A percentile compares a stretch with the other conserved stretches of the same genome.
phyloP scores from a whole-genome alignment of 1,140 invertebrate genomes.

The Bombus soroeensis region DNA sequence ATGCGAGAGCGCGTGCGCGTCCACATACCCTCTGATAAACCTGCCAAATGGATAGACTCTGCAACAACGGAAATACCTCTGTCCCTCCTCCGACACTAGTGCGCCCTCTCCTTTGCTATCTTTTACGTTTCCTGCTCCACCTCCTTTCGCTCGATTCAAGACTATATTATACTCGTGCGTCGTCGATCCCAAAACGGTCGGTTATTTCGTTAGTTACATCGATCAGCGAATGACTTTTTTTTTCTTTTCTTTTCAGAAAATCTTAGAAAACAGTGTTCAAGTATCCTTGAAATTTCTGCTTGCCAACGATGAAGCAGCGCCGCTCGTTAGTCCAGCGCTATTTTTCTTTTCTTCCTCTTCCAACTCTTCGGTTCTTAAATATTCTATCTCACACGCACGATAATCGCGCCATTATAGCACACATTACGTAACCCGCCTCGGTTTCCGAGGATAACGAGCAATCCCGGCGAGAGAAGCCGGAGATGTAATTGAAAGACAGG shows the following conservation, averaged over 20 bases:
- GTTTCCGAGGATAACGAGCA: constrained; percentile 24
- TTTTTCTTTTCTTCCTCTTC: neutral
- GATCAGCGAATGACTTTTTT: too few species aligned
- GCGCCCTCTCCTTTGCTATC: constrained; percentile 15
- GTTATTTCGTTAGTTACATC: too few species aligned
- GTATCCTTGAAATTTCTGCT: too few species aligned
- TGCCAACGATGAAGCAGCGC: neutral
- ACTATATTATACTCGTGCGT: neutral
- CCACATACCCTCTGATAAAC: constrained; percentile 44
- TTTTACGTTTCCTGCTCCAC: constrained; percentile 24
- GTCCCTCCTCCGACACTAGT: constrained; percentile 1
- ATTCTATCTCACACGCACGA: neutral
- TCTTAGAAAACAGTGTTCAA: too few species aligned
- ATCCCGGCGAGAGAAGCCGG: neutral
- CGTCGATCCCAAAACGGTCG: neutral
- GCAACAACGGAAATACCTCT: constrained; percentile 49
- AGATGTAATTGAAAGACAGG: constrained; percentile 19
- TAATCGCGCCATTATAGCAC: constrained; percentile 10
- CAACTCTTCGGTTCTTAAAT: neutral
- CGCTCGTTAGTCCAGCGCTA: neutral
- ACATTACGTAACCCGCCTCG: constrained; percentile 21
- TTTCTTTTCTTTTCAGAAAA: too few species aligned
- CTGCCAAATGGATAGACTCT: constrained; percentile 50
- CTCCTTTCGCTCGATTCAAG: neutral
- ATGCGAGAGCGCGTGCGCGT: constrained; percentile 24